These are phyloP conservation scores for Grus americana DNA, from an alignment of 2,113 vertebrate species.

Conservation along the genomic window DNA sequence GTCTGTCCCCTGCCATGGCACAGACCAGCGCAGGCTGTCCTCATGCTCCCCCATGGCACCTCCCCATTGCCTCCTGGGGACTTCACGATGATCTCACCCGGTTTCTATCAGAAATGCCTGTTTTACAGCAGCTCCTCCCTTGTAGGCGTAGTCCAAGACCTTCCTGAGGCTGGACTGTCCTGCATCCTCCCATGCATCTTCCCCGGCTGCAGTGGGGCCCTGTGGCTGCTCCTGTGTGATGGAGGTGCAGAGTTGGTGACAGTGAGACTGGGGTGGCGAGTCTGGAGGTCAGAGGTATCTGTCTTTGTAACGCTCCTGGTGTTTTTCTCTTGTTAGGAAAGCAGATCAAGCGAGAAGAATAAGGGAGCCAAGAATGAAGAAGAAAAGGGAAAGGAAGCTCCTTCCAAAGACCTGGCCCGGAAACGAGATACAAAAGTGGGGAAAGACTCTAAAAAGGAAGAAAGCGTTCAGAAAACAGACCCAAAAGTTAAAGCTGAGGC, in stretches of 20 bases:
- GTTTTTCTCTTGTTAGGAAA: conserved; percentile 65
- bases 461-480: conserved; percentile 48
- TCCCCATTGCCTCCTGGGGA: background rate
- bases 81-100: background rate
- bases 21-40: background rate
- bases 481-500: conserved; percentile 48
- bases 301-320: background rate
- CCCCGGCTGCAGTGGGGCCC: background rate
- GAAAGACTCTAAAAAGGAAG: conserved; percentile 67
- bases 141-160: accelerated
- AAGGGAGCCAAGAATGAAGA: conserved; percentile 64
- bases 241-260: background rate
- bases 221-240: background rate
- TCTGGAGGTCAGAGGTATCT: background rate
- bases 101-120: background rate
- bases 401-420: conserved; percentile 28
- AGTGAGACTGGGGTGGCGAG: background rate
- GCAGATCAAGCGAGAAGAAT: conserved; percentile 46
- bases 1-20: background rate
- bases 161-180: background rate
- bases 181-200: background rate
- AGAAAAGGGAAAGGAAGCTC: conserved; percentile 58
- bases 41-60: background rate
- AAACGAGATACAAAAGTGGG: conserved; percentile 41
- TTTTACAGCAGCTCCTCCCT: background rate